A percentile compares a stretch with the other conserved stretches of the same genome.
Conservation (phyloP, 2,113 vertebrate genomes). For the Cinclus cinclus region DNA sequence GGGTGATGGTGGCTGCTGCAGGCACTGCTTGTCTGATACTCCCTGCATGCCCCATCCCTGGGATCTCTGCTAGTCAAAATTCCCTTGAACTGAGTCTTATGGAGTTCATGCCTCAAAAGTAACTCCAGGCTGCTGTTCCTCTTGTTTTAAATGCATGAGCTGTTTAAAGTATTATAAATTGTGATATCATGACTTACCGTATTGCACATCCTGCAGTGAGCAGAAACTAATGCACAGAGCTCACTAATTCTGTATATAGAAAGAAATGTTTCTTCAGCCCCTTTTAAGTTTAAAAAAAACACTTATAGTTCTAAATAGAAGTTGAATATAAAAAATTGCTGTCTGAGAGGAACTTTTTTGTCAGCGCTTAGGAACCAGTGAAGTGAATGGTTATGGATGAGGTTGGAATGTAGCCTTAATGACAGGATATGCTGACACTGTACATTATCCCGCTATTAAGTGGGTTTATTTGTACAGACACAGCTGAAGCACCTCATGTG, state of each 20-base stretch:
- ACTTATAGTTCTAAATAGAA: background rate
- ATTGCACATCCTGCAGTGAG: background rate
- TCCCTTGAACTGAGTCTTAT: background rate
- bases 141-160: background rate
- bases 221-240: background rate
- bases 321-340: background rate
- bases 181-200: background rate
- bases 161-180: background rate
- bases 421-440: background rate
- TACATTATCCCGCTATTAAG: background rate
- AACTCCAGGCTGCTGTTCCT: background rate
- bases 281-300: background rate
- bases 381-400: background rate
- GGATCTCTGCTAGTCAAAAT: background rate
- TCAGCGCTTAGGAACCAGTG: background rate
- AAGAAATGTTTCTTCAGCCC: background rate
- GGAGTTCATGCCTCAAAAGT: background rate
- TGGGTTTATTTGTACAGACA: background rate
- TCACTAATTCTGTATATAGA: background rate
- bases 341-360: background rate
- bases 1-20: background rate
- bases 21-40: accelerated
- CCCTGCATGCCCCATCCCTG: background rate
- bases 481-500: background rate
- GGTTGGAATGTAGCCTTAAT: background rate